These are phyloP conservation scores for Prunella himalayana DNA, from an alignment of 2,113 vertebrate species.

Conservation along the genomic window DNA sequence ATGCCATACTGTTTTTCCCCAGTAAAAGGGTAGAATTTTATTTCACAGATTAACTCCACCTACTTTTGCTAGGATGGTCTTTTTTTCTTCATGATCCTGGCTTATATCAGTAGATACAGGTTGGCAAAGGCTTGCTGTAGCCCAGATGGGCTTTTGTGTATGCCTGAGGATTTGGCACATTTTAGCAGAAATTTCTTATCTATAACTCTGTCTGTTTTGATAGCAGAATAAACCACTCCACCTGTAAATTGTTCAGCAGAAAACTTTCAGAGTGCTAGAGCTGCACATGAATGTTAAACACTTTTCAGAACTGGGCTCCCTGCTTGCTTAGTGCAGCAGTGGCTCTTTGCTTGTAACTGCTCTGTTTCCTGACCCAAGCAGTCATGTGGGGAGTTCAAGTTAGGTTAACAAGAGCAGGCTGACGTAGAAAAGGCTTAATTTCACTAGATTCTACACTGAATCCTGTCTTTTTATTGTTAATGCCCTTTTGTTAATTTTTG, in stretches of 20 bases:
- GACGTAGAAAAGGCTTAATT: background rate
- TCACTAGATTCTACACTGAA: background rate
- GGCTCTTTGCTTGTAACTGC: background rate
- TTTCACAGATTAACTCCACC: background rate
- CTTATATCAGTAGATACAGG: background rate
- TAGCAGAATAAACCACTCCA: background rate
- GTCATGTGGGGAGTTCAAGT: background rate
- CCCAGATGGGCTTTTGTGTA: background rate
- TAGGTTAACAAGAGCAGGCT: slow-evolving; percentile 18
- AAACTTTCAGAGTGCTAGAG: background rate
- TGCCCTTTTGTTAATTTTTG: background rate
- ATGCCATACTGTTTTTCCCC: background rate
- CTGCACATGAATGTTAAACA: background rate
- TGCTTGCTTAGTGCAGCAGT: background rate
- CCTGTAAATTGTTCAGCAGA: background rate
- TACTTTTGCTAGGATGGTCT: background rate
- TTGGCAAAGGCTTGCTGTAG: background rate
- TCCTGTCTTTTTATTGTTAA: background rate
- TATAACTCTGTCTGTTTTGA: background rate
- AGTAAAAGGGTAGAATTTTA: background rate
- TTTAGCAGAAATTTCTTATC: background rate
- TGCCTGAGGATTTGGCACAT: background rate
- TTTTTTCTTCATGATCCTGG: background rate
- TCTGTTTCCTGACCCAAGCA: background rate
- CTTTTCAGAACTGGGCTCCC: background rate